Percentiles rank a stretch among this genome's conserved stretches.
Conservation (phyloP, 1,140 invertebrate genomes). For the Euwallacea fornicatus region DNA sequence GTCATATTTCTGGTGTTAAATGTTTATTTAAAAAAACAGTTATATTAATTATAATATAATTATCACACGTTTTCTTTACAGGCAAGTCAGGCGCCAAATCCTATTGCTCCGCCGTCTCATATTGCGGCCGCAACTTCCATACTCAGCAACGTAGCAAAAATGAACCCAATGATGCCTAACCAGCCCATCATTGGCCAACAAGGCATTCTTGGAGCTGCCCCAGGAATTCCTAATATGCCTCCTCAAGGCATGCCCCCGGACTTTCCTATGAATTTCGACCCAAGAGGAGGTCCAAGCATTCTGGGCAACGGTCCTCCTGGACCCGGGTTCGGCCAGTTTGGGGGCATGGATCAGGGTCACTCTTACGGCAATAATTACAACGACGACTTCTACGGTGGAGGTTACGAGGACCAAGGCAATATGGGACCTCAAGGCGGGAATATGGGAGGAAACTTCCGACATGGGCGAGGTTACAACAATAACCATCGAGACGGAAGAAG, state of each 20-base stretch:
- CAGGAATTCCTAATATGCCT: conserved; percentile 44
- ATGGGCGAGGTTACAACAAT: conserved; percentile 24
- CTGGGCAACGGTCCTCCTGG: conserved; percentile 47
- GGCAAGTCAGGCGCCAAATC: conserved; percentile 15
- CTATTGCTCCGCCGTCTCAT: conserved; percentile 23
- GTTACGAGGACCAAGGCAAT: conserved; percentile 31
- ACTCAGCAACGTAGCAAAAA: conserved; percentile 43
- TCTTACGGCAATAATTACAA: conserved; percentile 7
- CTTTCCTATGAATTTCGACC: conserved; percentile 50
- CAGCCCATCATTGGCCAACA: conserved; percentile 43
- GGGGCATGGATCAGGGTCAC: conserved; percentile 23
- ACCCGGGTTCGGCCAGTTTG: conserved; percentile 14
- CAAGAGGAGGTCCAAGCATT: conserved; percentile 45
- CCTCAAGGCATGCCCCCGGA: conserved; percentile 36
- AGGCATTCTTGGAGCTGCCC: conserved; percentile 50
- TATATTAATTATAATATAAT: too few relatives aligned
- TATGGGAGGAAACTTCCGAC: conserved; percentile 20
- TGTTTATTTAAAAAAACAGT: too few relatives aligned
- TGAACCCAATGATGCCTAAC: conserved; percentile 36
- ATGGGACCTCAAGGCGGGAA: conserved; percentile 26
- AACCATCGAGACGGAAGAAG: conserved; percentile 24
- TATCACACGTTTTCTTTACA: conserved; percentile 4
- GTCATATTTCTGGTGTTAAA: too few relatives aligned
- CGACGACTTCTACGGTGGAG: conserved; percentile 33
- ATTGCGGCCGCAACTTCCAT: conserved; percentile 43